Conservation (phyloP, 2,888 invertebrate genomes). For the Drosophila atroscutellata region DNA sequence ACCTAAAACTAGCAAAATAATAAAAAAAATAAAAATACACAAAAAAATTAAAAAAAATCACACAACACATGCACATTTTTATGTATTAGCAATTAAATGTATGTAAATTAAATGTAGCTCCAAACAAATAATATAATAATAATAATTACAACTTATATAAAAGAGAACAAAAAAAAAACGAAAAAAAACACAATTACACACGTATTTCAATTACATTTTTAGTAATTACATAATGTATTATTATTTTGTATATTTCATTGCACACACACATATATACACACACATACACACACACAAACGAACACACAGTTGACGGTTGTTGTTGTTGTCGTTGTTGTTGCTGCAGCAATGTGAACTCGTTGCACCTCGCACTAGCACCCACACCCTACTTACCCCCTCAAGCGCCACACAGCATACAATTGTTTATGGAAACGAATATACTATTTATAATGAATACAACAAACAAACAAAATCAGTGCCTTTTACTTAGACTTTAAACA, state of each 20-base stretch:
- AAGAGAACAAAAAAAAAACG: conserved; percentile 14
- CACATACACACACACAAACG: conserved; percentile 17
- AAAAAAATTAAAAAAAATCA: background rate
- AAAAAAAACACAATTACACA: conserved; percentile 25
- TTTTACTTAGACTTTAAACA: conserved; percentile 72
- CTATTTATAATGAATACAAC: conserved; percentile 17
- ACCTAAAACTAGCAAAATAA: conserved; percentile 33
- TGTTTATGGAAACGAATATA: conserved; percentile 41
- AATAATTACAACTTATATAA: conserved; percentile 47
- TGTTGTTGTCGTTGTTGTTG: conserved; percentile 44
- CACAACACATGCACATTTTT: conserved; percentile 38
- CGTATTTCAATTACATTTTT: conserved; percentile 75
- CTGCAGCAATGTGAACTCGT: conserved; percentile 67
- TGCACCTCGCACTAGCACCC: conserved; percentile 65
- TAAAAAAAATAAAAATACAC: background rate
- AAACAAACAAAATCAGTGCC: conserved; percentile 65
- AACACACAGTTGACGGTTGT: conserved; percentile 63
- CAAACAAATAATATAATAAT: conserved; percentile 38
- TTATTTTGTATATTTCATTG: conserved; percentile 69
- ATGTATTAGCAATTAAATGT: conserved; percentile 62
- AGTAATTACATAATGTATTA: conserved; percentile 77
- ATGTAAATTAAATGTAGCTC: conserved; percentile 63
- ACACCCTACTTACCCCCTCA: conserved; percentile 6
- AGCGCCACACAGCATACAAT: conserved; percentile 24
- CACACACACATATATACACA: conserved; percentile 45